Evolutionary conservation across 35 echinoderm and acorn worm species (phyloP), one percentile per base, ranked within the genome.

Genomic region (Lytechinus pictus): DNA sequence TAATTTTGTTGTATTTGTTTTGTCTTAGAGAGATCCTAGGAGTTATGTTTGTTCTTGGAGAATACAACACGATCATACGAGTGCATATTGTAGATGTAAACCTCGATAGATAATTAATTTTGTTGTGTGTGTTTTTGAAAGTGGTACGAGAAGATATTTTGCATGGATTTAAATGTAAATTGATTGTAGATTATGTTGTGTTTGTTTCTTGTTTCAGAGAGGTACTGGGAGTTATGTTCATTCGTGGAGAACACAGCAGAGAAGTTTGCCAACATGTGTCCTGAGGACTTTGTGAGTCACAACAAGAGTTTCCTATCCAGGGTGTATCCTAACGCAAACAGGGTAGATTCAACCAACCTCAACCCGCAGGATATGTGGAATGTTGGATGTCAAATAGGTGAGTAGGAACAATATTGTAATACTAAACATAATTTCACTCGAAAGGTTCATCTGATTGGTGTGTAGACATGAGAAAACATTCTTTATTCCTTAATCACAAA

Each of bases 361-460:
- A 99, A 99, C 51, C 98, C 98, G 21, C 98, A 99, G 21, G 98
- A 99, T 86, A 86, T 99, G 24, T 99, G 98, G 98, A 99, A 99
- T 86, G 94, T 96, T 94, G 98, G 98, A n/a, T 99, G 98, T 90
- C 98, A 99, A 89, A 97, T 99, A 10, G 98, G 98, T 99, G 95
- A 95, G 97, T 92, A 24, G 52, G 52, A 5, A 90, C 19, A 21
- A 4, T 9, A 27, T 52, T 12, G 10, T 88, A 14, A 88, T 52
- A 9, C 9, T 88, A 12, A 16, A 12, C 8, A 60, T 58, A 58
- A 58, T 60, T 12, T 60, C 57, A 60, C 10, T 60, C 3, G 2
- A 60, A 10, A 60, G 10, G 57, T 60, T 12, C 57, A 60, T 44
- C 33, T 2, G 33, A 44, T 44, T 44, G 33, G 33, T 44, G 33